phyloP scores from a whole-genome alignment of 2,888 invertebrate genomes.

The Protodeltote pygarga region DNA sequence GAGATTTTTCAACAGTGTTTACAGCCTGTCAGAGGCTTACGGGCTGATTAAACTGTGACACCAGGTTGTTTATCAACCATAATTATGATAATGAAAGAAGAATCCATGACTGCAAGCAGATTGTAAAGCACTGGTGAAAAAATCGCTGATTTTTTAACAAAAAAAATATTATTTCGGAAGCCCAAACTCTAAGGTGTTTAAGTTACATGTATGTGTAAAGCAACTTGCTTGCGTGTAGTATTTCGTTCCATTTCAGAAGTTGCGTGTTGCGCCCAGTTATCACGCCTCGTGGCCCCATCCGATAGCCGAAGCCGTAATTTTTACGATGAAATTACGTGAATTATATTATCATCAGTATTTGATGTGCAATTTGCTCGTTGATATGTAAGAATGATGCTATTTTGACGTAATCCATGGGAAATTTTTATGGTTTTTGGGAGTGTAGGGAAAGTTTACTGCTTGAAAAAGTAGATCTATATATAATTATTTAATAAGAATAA shows the following conservation, averaged over 20 bases:
- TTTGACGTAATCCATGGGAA: constrained; percentile 9
- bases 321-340: constrained; percentile 72
- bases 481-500: too few relatives aligned
- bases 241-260: constrained; percentile 49
- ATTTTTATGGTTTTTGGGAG: background rate
- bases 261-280: constrained; percentile 64
- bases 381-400: constrained; percentile 17
- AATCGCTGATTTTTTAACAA: too few relatives aligned
- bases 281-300: constrained; percentile 68
- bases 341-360: constrained; percentile 60
- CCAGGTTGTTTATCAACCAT: too few relatives aligned
- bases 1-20: too few relatives aligned
- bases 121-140: too few relatives aligned
- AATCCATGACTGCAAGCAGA: too few relatives aligned
- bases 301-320: constrained; percentile 58
- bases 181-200: background rate
- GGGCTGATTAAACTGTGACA: too few relatives aligned
- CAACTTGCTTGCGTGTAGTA: constrained; percentile 49
- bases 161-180: background rate
- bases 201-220: constrained; percentile 10
- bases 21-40: too few relatives aligned
- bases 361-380: constrained; percentile 47
- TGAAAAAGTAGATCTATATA: too few relatives aligned
- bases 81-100: too few relatives aligned
- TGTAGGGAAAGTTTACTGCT: background rate